Evolutionary conservation across 2,113 vertebrate species (phyloP).

Genomic region (Entelurus aequoreus): DNA sequence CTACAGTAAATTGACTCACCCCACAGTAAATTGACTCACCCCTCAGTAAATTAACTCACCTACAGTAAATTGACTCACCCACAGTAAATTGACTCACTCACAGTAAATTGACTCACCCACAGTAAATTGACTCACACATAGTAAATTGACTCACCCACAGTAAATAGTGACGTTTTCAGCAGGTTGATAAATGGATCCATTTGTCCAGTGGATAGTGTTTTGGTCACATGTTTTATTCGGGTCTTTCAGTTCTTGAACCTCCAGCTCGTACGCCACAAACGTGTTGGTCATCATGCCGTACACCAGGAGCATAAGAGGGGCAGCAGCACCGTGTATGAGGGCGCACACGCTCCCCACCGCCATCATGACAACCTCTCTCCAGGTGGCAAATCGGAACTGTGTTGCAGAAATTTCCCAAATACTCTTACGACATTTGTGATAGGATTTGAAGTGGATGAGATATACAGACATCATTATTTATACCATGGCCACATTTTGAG

Average conservation of each 20-base stretch:
- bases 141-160: slow-evolving; percentile 64
- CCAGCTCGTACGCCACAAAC: slow-evolving; percentile 69
- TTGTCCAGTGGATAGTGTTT: slow-evolving; percentile 64
- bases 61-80: no score
- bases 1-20: no score
- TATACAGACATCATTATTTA: no score
- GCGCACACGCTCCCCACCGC: slow-evolving; percentile 67
- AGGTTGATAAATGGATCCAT: slow-evolving; percentile 58
- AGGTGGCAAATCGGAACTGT: slow-evolving; percentile 71
- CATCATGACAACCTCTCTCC: slow-evolving; percentile 66
- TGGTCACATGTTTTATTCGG: slow-evolving; percentile 65
- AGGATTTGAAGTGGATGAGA: no score
- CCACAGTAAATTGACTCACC: no score
- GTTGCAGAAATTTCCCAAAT: neutral
- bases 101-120: no score
- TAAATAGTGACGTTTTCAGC: slow-evolving; percentile 49
- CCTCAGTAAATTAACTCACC: no score
- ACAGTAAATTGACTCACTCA: no score
- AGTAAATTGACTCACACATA: no score
- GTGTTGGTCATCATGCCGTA: slow-evolving; percentile 72
- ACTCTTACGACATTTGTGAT: no score
- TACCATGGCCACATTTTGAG: no score
- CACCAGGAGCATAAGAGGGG: slow-evolving; percentile 71
- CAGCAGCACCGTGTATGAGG: slow-evolving; percentile 63
- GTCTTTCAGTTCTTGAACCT: slow-evolving; percentile 58